Evolutionary conservation across 2,888 invertebrate genomes (phyloP).

Genomic region (Stenotaenia linearis): DNA sequence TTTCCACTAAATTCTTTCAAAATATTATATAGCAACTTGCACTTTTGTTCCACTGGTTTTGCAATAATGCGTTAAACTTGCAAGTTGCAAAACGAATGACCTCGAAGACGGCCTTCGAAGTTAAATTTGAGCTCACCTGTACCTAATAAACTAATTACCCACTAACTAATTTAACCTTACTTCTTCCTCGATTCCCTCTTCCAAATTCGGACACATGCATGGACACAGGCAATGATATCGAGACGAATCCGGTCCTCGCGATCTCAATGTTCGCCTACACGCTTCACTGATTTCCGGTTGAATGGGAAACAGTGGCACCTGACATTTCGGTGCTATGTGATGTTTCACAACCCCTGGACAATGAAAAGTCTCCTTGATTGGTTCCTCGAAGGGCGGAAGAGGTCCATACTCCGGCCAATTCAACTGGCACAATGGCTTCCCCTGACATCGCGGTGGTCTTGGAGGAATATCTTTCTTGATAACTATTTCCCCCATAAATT

Average conservation of each 20-base stretch:
- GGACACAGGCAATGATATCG: background rate
- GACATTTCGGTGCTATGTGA: slow-evolving; percentile 12
- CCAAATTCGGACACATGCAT: background rate
- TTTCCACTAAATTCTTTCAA: too few relatives aligned
- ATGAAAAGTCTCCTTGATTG: background rate
- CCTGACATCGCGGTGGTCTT: background rate
- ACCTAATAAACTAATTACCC: too few relatives aligned
- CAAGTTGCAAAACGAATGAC: too few relatives aligned
- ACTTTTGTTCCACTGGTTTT: too few relatives aligned
- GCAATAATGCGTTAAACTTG: too few relatives aligned
- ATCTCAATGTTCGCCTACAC: background rate
- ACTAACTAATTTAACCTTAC: background rate
- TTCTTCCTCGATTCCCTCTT: background rate
- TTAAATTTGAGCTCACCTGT: too few relatives aligned
- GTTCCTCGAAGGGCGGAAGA: background rate
- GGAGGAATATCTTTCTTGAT: background rate
- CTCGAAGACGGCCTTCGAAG: too few relatives aligned
- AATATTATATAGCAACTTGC: too few relatives aligned
- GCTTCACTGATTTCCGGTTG: slow-evolving; percentile 24
- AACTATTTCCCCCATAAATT: slow-evolving; percentile 24
- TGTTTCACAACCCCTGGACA: background rate
- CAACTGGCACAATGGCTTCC: background rate
- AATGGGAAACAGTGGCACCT: background rate
- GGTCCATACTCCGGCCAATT: background rate
- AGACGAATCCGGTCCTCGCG: slow-evolving; percentile 14